phyloP scores from a whole-genome alignment of 2,888 invertebrate genomes.

The Tachina fera region DNA sequence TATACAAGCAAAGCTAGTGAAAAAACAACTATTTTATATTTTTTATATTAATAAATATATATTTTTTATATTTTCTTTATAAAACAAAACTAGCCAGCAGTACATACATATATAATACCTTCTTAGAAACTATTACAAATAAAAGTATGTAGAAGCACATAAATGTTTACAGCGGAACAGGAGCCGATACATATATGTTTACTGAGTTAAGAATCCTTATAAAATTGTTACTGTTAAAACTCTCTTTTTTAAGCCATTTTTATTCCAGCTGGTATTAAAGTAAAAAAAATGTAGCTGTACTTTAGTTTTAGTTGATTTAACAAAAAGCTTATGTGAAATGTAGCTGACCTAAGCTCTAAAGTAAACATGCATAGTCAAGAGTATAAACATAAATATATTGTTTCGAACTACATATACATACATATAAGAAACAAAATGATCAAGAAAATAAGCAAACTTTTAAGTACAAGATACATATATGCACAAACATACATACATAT shows the following conservation, averaged over 20 bases:
- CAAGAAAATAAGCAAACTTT: conserved; percentile 27
- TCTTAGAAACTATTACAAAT: background rate
- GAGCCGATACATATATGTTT: no score
- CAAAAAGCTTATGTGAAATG: conserved; percentile 78
- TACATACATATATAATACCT: background rate
- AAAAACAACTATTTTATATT: conserved; percentile 49
- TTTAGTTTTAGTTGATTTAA: conserved; percentile 63
- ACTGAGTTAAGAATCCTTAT: conserved; percentile 10
- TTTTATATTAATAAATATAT: background rate
- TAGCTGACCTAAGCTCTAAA: conserved; percentile 80
- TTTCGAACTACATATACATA: background rate
- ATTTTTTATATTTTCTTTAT: background rate
- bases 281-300: conserved; percentile 41
- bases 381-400: conserved; percentile 37
- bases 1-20: conserved; percentile 23
- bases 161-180: background rate
- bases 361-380: conserved; percentile 73
- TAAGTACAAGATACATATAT: background rate
- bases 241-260: conserved; percentile 6
- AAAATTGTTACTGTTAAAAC: conserved; percentile 37
- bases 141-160: background rate
- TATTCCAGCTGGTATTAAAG: conserved; percentile 39
- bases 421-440: conserved; percentile 54
- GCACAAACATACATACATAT: background rate
- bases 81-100: conserved; percentile 2